Evolutionary conservation across 2,113 vertebrate species (phyloP), one percentile per base, ranked within the genome.

Genomic region (Dendrocopos noguchii): DNA sequence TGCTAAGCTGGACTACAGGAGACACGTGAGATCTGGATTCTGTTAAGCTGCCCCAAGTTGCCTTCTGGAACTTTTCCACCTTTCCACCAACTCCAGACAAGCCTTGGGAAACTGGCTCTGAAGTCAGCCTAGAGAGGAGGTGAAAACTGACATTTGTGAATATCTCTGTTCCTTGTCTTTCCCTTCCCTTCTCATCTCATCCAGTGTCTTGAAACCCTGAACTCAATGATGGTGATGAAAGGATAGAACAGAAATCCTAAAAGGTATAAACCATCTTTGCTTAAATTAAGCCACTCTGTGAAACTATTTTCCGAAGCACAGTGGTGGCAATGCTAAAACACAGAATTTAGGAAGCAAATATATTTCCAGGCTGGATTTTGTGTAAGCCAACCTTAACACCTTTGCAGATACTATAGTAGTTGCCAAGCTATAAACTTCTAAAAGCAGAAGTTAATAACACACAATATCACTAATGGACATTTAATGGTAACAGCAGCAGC

Each of bases 171-270:
- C 10, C 17, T 59, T 67, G 47, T 64, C 71, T 36, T 86, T 71
- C 14, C 18, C 8, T 83, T 88, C 20, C 24, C 8, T 83, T 88
- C 20, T 20, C 17, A 36, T 10, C 21, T 84, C 22, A 64, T 56
- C 12, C 64, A 8, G 4, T 60, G 8, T 52, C n/a, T 63, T 67
- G 63, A 87, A 84, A 56, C 28, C 12, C 67, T 81, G 34, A 87
- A 72, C 24, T 4, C 29, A 53, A 5, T 1, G 14, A 55, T 76
- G 46, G 22, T 79, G 77, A 56, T 25, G 28, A 82, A 94, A 86
- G 59, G 68, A 86, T 66, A 42, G 80, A 94, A 80, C 67, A 64
- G 65, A 94, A 91, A 89, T 55, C 67, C 68, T 52, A 34, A 73
- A 53, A 87, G 59, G 27, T 84, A 93, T 61, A 84, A 87, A 39